Base-by-base conservation (phyloP, 2,888 invertebrate species). In the Hydroisotoma schaefferi region DNA sequence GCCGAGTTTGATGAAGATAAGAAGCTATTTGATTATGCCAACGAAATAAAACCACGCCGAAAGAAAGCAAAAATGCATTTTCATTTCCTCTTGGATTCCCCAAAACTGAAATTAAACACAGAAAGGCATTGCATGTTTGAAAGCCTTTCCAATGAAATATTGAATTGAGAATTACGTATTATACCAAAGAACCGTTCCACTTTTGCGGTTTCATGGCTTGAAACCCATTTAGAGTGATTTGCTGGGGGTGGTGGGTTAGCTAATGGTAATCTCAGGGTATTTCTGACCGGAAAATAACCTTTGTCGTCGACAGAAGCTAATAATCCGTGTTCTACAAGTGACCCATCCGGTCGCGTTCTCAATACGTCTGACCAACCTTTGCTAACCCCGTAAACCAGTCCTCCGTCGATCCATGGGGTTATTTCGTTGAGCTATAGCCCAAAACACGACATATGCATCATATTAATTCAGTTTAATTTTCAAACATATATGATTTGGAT, bases 381-480 rank as follows among this genome's bases (percentile, higher is more conserved):
- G 8, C 80, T 78, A 1, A 80, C 80, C 1, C 83, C 84, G 73
- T 84, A 84, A 59, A 82, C 78, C n/a, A 83, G 76, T 12, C 82
- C 82, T 1, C 83, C 84, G 73, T 84, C 84, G 46, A 84, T 75
- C 74, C 78, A 84, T 0, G 84, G 81, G 5, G 83, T 83, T 56
- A 83, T 82, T 75, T 82, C 82, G 73, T 84, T 84, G 49, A 83
- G 71, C 82, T 83, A 23, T 28, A 52, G n/a, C 26, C 40, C 40
- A 47, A 22, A 51, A 20, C 12, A 47, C 25, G 25, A n/a, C n/a
- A n/a, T n/a, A n/a, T n/a, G n/a, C n/a, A 22, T 47, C 25, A 47
- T 22, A 47, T 47, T 22, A 10, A 15, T 22, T 47, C 4, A 47
- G 25, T 22, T 47, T 6, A 5, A 23, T 3, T 23, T 47, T 22